Evolutionary conservation across 1,140 invertebrate genomes (phyloP).

Genomic region (Trialeurodes vaporariorum): DNA sequence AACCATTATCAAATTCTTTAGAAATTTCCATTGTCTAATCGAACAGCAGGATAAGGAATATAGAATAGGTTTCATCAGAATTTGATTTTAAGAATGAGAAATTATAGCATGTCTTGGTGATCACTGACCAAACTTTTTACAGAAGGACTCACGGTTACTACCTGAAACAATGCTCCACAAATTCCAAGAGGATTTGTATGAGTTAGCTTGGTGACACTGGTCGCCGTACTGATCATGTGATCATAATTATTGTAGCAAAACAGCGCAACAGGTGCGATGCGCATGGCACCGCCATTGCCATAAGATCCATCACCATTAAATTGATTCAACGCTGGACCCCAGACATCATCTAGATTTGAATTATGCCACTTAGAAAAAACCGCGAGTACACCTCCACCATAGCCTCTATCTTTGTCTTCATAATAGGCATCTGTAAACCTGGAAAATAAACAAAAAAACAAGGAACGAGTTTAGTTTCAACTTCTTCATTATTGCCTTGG

Average conservation of each 20-base stretch:
- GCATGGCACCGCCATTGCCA: conserved; percentile 70
- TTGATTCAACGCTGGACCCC: conserved; percentile 50
- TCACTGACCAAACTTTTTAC: neutral
- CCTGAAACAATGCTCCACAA: conserved; percentile 55
- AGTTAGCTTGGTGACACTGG: conserved; percentile 46
- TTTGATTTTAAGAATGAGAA: too few species aligned
- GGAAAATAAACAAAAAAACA: conserved; percentile 5
- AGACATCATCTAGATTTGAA: conserved; percentile 46
- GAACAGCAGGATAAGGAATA: too few species aligned
- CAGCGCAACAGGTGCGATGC: conserved; percentile 55
- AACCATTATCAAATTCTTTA: too few species aligned
- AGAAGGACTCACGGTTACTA: conserved; percentile 20
- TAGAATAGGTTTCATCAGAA: too few species aligned
- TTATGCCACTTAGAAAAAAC: conserved; percentile 50
- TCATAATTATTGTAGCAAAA: conserved; percentile 44
- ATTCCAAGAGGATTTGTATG: conserved; percentile 52
- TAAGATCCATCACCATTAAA: conserved; percentile 59
- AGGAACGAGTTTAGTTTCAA: too few species aligned
- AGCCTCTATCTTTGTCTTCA: conserved; percentile 49
- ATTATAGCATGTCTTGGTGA: too few species aligned
- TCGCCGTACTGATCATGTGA: conserved; percentile 39
- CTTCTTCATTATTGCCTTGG: too few species aligned
- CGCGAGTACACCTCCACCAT: conserved; percentile 47
- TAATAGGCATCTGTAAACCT: conserved; percentile 54
- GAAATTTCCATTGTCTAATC: too few species aligned